Conservation (phyloP, 2,888 invertebrate genomes). For the Torymus aiolomorphi region DNA sequence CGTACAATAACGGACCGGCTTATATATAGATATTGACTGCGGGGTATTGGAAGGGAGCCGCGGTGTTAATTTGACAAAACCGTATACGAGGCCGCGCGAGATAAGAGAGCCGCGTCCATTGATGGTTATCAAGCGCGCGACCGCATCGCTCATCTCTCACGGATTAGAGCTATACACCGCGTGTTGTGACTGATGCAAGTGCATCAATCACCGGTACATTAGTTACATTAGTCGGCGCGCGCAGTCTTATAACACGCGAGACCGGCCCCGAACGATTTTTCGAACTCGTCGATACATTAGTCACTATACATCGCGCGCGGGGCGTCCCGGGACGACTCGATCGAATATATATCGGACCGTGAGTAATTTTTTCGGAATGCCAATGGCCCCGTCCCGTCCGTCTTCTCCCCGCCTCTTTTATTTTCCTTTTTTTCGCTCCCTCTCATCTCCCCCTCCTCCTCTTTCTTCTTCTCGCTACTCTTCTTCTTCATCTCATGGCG, state of each 20-base stretch:
- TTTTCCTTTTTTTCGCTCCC: too few relatives aligned
- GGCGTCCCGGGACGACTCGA: background rate
- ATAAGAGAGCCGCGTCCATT: background rate
- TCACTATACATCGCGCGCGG: background rate
- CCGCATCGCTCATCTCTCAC: background rate
- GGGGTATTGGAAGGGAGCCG: background rate
- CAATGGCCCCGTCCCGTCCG: background rate
- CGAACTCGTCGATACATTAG: constrained; percentile 32
- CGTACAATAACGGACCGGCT: background rate
- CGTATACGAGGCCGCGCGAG: background rate
- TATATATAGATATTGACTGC: background rate
- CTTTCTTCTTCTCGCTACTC: background rate
- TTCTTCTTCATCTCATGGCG: background rate
- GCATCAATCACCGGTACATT: constrained; percentile 37
- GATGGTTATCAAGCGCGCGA: constrained; percentile 22
- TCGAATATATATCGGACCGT: background rate
- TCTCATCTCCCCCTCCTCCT: background rate
- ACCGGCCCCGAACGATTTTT: constrained; percentile 15
- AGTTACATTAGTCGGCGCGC: background rate
- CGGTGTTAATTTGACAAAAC: constrained; percentile 47
- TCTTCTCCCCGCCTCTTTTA: background rate
- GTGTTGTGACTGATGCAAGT: constrained; percentile 48
- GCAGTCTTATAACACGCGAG: background rate
- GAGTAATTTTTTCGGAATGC: constrained; percentile 29
- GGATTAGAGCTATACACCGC: background rate